Evolutionary conservation across 1,140 invertebrate genomes (phyloP), one percentile per base, ranked within the genome.

Genomic region (Mizuhopecten yessoensis): DNA sequence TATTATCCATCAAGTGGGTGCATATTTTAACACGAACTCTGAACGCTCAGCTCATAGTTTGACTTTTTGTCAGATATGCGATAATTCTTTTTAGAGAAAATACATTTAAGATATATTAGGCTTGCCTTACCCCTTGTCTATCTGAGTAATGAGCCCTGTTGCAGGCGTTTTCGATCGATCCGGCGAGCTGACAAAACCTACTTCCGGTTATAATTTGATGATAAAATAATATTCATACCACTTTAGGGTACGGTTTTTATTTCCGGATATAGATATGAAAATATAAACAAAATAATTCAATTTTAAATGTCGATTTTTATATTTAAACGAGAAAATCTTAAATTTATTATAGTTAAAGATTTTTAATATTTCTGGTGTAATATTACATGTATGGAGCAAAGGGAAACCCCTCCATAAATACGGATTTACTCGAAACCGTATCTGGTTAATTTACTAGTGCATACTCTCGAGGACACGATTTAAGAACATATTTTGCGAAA

Each of bases 101-200:
- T 0, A 75, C 23, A 5, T 45, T 7, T 75, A 17, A 5, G 29
- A n/a, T 29, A 75, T 3, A 75, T 75, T 75, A 3, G 23, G 11
- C 1, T 75, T n/a, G 57, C 29, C 57, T 75, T 75, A 75, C 57
- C 57, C 57, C 57, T n/a, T 75, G 57, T n/a, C 29, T 29, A 17
- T 75, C 57, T 3, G 17, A 75, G 9, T 29, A 75, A 29, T 75
- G 5, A 75, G 23, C 5, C 23, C 57, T 5, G 57, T 9, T 7
- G 17, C 57, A 75, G 57, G 57, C 57, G 57, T 75, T 75, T 75
- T 75, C 57, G 57, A 75, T 75, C 57, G 57, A 75, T 75, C 57
- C 57, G 57, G 57, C 57, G n/a, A n/a, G 29, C 57, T 75, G 23
- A 75, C 57, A 75, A 75, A 75, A 29, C n/a, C 57, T 75, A 75